Evolutionary conservation across 2,888 invertebrate genomes (phyloP).

Genomic region (Philopedon plagiatum): DNA sequence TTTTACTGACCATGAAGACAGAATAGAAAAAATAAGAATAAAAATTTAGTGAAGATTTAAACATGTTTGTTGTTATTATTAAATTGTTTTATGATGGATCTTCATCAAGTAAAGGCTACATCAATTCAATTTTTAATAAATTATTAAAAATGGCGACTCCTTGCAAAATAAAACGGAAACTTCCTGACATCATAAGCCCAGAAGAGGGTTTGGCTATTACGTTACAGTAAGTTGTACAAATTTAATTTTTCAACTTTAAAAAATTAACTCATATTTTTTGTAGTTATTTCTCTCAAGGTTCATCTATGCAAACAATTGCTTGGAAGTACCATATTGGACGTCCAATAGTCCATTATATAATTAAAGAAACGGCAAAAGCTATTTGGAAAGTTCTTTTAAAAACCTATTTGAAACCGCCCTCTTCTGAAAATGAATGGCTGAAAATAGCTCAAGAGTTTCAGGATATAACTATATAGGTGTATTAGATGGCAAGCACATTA

Average conservation of each 20-base stretch:
- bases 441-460: neutral
- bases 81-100: too few species aligned
- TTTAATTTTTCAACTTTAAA: neutral
- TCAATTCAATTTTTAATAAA: too few species aligned
- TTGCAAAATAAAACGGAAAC: neutral
- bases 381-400: constrained; percentile 24
- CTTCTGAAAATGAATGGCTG: constrained; percentile 7
- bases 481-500: neutral
- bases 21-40: too few species aligned
- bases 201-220: neutral
- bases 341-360: constrained; percentile 25
- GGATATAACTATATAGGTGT: neutral
- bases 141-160: neutral
- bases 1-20: too few species aligned
- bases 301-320: constrained; percentile 4
- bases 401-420: constrained; percentile 26
- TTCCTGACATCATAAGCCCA: neutral
- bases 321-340: constrained; percentile 28
- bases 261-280: neutral
- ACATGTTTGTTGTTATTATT: too few species aligned
- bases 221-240: neutral
- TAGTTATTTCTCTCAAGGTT: neutral
- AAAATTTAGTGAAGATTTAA: too few species aligned
- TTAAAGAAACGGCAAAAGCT: constrained; percentile 21
- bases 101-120: too few species aligned